A percentile compares a stretch with the other conserved stretches of the same genome.
Conservation (phyloP, 2,888 invertebrate species). For the Schizaphis graminum region DNA sequence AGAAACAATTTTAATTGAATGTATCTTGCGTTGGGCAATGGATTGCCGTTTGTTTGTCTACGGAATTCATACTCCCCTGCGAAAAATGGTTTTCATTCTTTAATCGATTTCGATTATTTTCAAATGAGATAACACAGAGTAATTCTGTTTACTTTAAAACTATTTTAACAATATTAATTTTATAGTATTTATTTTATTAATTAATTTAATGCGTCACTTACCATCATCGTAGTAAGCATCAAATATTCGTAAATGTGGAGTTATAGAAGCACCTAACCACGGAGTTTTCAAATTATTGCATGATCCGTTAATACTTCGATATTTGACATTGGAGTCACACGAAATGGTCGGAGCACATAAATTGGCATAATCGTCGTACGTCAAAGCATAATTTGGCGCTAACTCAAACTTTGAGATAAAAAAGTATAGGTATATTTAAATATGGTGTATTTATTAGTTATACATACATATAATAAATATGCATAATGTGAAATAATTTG, state of each 20-base stretch:
- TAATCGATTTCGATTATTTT: neutral
- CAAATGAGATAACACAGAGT: no score
- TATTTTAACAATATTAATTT: neutral
- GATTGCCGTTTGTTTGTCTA: constrained; percentile 72
- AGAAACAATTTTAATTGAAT: constrained; percentile 80
- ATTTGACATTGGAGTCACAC: constrained; percentile 72
- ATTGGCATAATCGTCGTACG: neutral
- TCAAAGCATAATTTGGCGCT: neutral
- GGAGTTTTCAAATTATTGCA: constrained; percentile 92
- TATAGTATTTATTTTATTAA: neutral
- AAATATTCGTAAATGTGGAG: constrained; percentile 71
- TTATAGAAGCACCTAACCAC: constrained; percentile 83
- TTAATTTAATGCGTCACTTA: constrained; percentile 31
- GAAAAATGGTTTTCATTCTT: neutral
- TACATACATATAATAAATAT: neutral
- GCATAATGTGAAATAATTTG: no score
- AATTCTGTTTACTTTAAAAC: neutral
- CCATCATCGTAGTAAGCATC: constrained; percentile 67
- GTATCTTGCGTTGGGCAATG: constrained; percentile 78
- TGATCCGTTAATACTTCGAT: constrained; percentile 88
- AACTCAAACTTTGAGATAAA: neutral
- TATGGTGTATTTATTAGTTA: neutral
- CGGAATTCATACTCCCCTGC: constrained; percentile 29
- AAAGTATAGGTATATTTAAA: neutral
- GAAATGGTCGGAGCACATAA: neutral